A percentile compares a stretch with the other conserved stretches of the same genome.
These are phyloP conservation scores for Ispidina lecontei DNA, from an alignment of 2,797 vertebrate species.

Conservation along the genomic window DNA sequence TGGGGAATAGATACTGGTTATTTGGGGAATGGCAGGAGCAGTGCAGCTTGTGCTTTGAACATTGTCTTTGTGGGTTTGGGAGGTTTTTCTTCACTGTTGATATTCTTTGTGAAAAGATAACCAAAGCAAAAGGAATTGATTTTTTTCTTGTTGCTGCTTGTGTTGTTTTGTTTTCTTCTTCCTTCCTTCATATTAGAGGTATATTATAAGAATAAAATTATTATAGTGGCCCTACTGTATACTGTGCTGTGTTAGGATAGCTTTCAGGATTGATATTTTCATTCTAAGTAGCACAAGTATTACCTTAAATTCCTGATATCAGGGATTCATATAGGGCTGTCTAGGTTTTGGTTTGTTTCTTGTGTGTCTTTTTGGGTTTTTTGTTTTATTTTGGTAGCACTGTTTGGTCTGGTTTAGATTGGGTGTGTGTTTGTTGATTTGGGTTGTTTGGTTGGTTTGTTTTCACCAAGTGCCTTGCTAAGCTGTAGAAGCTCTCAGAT, in stretches of 20 bases:
- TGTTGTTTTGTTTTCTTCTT: background rate
- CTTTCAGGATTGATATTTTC: background rate
- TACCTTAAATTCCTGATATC: background rate
- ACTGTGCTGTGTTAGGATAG: background rate
- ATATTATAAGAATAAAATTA: background rate
- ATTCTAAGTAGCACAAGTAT: background rate
- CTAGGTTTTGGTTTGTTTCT: background rate
- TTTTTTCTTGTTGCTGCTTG: background rate
- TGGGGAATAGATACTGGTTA: background rate
- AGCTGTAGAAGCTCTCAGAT: background rate
- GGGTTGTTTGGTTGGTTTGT: background rate
- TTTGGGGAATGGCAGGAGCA: background rate
- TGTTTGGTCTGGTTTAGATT: background rate
- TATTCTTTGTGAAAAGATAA: background rate
- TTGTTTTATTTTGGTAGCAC: too few species aligned
- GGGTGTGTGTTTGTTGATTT: background rate
- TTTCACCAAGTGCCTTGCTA: background rate
- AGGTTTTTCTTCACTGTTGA: background rate
- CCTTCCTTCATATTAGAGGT: background rate
- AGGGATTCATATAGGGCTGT: background rate
- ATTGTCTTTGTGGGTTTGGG: background rate
- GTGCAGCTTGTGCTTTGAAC: background rate
- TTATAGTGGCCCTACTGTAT: background rate
- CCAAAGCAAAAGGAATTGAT: background rate
- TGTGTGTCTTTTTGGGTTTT: background rate